Evolutionary conservation across 2,113 vertebrate genomes (phyloP).

Genomic region (Mobula hypostoma): DNA sequence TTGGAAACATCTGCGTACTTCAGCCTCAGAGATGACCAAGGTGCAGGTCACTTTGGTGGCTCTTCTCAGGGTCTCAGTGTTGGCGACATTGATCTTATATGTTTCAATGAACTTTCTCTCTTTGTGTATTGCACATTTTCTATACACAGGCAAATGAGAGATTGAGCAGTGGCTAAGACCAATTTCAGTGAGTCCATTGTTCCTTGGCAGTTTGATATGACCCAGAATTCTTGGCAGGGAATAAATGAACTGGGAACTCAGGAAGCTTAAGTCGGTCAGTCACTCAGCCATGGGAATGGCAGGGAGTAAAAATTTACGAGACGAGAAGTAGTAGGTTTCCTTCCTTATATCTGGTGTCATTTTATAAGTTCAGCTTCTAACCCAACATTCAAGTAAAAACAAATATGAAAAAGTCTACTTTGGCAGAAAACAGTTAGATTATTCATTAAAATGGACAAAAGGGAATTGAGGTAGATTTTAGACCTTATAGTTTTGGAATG

Average conservation of each 20-base stretch:
- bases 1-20: too few relatives aligned
- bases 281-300: conserved; percentile 7
- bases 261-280: background rate
- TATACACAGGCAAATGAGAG: too few relatives aligned
- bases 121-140: background rate
- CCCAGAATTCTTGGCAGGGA: background rate
- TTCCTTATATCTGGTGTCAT: background rate
- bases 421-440: conserved; percentile 20
- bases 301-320: conserved; percentile 16
- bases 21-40: too few relatives aligned
- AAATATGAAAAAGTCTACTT: background rate
- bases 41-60: too few relatives aligned
- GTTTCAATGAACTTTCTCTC: too few relatives aligned
- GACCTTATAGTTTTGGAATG: background rate
- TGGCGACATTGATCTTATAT: too few relatives aligned
- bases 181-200: background rate
- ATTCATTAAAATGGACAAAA: background rate
- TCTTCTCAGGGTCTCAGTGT: too few relatives aligned
- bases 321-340: background rate
- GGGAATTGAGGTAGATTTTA: background rate
- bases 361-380: background rate
- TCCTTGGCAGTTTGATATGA: conserved; percentile 4
- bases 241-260: conserved; percentile 17
- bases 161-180: background rate
- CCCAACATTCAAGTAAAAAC: conserved; percentile 12